Base-by-base conservation (phyloP, 2,888 invertebrate genomes). In the Rotaria macrura region DNA sequence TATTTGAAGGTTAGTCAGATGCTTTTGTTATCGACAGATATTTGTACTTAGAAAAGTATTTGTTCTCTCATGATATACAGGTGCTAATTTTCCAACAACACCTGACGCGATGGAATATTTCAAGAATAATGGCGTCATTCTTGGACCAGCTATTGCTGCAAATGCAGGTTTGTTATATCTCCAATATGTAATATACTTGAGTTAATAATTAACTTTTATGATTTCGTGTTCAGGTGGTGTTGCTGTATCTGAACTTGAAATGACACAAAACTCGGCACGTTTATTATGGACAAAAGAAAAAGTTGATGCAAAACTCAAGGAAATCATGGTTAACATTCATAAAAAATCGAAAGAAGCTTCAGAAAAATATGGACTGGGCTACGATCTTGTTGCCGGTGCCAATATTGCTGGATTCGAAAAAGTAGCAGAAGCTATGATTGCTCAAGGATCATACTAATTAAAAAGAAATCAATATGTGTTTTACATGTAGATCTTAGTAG, bases 381-480 rank as follows among this genome's bases (percentile, higher is more conserved):
- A 79, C n/a, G 79, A 79, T 79, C 43, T 79, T 40, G 79, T 79
- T 79, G 79, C 79, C 43, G 79, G 79, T 79, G 79, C 79, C 25
- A 79, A 79, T 43, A 79, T 79, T 79, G 79, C 79, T n/a, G 79
- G 79, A n/a, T 79, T 79, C 43, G 79, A 79, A 79, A 79, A 79
- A 43, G 79, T 79, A 14, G 79, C 79, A 9, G 79, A 79, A 25
- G 79, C 79, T 14, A 79, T 79, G 79, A 43, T 79, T 43, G 79
- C 79, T 79, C 79, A 79, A 79, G 79, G 79, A n/a, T 25, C 43
- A 43, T 79, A 79, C 43, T 79, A 43, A 43, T 7, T n/a, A n/a
- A n/a, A n/a, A n/a, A 79, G 25, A 34, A 23, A 9, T 1, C 52
- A 23, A 52, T 23, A 52, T 4, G 3, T 23, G 23, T 52, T 52